Evolutionary conservation across 1,140 invertebrate species (phyloP).

Genomic region (Aphidius ervi): DNA sequence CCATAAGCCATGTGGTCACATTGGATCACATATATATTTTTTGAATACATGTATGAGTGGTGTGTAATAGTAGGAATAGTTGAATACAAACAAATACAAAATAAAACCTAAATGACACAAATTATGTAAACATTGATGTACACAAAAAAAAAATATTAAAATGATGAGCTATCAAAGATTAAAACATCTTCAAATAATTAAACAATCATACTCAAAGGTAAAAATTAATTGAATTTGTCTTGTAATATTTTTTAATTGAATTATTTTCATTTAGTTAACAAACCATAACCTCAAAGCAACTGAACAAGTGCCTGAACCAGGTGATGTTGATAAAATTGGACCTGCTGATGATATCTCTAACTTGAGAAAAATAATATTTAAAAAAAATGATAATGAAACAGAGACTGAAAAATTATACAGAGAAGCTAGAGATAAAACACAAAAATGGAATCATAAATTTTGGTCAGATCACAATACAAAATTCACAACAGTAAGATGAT

Average conservation of each 20-base stretch:
- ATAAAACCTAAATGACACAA: no score
- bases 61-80: no score
- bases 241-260: background rate
- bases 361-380: constrained; percentile 66
- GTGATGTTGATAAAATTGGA: constrained; percentile 57
- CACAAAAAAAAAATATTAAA: constrained; percentile 15
- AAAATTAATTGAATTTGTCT: background rate
- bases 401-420: constrained; percentile 62
- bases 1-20: no score
- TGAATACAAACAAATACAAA: no score
- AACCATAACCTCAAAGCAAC: constrained; percentile 20
- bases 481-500: constrained; percentile 57
- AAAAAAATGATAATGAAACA: constrained; percentile 62
- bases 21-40: no score
- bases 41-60: no score
- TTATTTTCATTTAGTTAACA: background rate
- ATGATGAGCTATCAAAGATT: constrained; percentile 18
- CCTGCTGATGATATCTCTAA: constrained; percentile 76
- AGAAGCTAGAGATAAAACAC: constrained; percentile 61
- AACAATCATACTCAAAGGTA: constrained; percentile 14
- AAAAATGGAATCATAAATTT: constrained; percentile 78
- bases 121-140: no score
- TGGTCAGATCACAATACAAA: constrained; percentile 73
- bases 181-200: constrained; percentile 4
- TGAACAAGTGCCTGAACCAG: background rate